These are phyloP conservation scores for Amia ocellicauda DNA, from an alignment of 2,113 vertebrate species.

Conservation along the genomic window DNA sequence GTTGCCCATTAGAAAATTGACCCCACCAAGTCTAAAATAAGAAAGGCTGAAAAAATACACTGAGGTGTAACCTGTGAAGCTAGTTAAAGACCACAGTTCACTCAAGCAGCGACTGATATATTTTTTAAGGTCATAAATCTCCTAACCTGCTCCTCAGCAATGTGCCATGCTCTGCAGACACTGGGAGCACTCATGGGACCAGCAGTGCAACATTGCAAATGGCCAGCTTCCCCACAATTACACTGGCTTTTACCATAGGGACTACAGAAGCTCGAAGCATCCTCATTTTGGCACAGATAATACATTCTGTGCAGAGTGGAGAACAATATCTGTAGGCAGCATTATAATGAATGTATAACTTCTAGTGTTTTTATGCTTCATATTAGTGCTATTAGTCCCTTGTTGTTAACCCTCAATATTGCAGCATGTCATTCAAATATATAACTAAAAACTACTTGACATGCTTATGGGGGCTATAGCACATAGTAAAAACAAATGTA, in stretches of 20 bases:
- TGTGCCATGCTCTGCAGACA: neutral
- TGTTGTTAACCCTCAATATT: too few species aligned
- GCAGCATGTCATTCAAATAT: too few species aligned
- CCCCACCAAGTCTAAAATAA: neutral
- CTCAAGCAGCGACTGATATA: neutral
- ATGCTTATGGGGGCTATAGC: too few species aligned
- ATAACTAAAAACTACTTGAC: too few species aligned
- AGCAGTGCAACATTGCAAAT: constrained; percentile 1
- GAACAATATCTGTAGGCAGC: too few species aligned
- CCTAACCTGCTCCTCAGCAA: neutral
- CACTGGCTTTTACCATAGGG: neutral
- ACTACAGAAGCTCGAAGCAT: neutral
- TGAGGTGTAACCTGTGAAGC: neutral
- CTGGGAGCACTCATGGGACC: neutral
- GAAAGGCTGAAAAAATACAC: neutral
- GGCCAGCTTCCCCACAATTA: neutral
- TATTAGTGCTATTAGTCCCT: too few species aligned
- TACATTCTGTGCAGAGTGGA: too few species aligned
- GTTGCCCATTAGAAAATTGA: neutral
- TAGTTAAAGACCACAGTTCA: neutral
- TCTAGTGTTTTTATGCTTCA: too few species aligned
- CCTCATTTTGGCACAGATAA: neutral
- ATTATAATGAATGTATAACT: too few species aligned
- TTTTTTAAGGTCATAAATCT: neutral
- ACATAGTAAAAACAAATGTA: too few species aligned